Conservation (phyloP, 1,140 invertebrate genomes). For the Drosophila kanapiae region DNA sequence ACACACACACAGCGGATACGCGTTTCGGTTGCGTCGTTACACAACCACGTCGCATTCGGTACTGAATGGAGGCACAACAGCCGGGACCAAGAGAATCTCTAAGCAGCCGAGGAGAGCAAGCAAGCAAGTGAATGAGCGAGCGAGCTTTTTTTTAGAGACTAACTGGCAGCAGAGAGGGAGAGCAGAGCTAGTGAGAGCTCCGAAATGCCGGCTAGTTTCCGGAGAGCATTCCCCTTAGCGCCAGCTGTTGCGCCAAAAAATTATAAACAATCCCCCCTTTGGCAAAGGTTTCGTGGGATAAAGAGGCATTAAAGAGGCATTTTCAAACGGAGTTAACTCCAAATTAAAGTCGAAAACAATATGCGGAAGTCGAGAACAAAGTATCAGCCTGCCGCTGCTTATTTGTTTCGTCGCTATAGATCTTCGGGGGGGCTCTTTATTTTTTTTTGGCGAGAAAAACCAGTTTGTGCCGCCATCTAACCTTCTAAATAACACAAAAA, state of each 20-base stretch:
- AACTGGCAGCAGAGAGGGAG: not conserved
- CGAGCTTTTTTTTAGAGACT: conserved; percentile 35
- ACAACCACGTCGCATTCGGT: conserved; percentile 80
- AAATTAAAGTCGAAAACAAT: conserved; percentile 68
- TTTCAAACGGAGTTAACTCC: conserved; percentile 17
- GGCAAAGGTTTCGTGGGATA: conserved; percentile 25
- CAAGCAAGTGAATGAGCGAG: no score
- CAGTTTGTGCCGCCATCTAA: conserved; percentile 62
- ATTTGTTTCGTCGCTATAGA: conserved; percentile 6
- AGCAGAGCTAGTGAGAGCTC: conserved; percentile 28
- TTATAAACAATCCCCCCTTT: conserved; percentile 62
- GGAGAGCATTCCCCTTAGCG: conserved; percentile 9
- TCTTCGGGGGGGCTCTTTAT: not conserved
- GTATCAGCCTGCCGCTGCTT: conserved; percentile 6
- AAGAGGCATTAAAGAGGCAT: not conserved
- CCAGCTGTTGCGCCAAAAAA: conserved; percentile 53
- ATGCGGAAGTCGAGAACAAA: conserved; percentile 62
- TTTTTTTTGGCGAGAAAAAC: conserved; percentile 45
- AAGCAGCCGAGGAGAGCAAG: conserved; percentile 24
- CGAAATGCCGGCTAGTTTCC: conserved; percentile 47
- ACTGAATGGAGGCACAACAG: conserved; percentile 54
- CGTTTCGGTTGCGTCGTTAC: conserved; percentile 67
- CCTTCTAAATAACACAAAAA: conserved; percentile 69
- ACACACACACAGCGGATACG: conserved; percentile 46
- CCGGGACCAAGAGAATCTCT: not conserved